A percentile compares a stretch with the other conserved stretches of the same genome.
Evolutionary conservation across 2,797 vertebrate genomes (phyloP).

Genomic region (Sebastes oblongus): DNA sequence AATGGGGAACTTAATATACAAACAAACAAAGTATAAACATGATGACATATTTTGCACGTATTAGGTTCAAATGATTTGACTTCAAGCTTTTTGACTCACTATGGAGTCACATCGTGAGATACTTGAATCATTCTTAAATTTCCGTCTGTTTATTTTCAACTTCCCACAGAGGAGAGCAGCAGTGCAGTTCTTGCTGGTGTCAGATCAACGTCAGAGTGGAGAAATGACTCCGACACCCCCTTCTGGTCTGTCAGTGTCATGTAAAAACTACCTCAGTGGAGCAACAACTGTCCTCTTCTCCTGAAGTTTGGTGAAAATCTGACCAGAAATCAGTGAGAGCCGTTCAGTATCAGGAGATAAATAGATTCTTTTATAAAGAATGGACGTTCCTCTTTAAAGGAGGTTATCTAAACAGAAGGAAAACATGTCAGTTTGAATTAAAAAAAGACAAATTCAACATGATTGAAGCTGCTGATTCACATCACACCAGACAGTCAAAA

Average conservation of each 20-base stretch:
- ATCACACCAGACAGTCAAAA: no score
- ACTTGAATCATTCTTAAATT: not conserved
- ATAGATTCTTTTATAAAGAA: not conserved
- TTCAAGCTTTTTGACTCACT: not conserved
- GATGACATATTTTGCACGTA: not conserved
- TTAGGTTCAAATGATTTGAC: not conserved
- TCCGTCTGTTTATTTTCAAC: slow-evolving; percentile 13
- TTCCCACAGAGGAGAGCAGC: not conserved
- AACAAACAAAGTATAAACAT: not conserved
- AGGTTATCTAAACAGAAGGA: not conserved
- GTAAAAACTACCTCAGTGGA: not conserved
- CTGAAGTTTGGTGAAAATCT: not conserved
- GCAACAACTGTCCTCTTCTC: not conserved
- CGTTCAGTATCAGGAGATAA: not conserved
- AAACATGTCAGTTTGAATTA: not conserved
- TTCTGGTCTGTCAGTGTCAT: not conserved
- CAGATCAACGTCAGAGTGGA: not conserved
- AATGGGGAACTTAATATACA: not conserved
- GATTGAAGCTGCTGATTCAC: not conserved
- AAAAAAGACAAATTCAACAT: not conserved
- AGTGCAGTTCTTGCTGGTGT: not conserved
- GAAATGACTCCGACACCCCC: slow-evolving; percentile 26
- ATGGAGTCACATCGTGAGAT: not conserved
- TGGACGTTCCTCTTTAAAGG: not conserved
- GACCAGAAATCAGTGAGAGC: not conserved